A percentile compares a stretch with the other conserved stretches of the same genome.
phyloP scores from a whole-genome alignment of 1,140 invertebrate genomes.

The Paralvinella palmiformis region DNA sequence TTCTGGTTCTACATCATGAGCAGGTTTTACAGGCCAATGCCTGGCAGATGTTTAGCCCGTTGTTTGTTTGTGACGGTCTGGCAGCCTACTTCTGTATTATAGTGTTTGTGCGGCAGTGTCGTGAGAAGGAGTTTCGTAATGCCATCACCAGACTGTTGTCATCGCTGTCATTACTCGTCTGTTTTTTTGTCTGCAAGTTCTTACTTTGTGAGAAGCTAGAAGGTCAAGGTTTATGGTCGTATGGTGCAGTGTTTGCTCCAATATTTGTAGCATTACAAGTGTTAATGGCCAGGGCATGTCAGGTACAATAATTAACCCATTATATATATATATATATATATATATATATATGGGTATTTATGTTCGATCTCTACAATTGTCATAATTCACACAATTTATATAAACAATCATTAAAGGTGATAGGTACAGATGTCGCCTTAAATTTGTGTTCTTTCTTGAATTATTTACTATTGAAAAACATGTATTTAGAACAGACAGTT shows the following conservation, averaged over 20 bases:
- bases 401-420: too few species aligned
- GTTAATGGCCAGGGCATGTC: slow-evolving; percentile 85
- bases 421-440: too few species aligned
- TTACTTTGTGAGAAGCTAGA: slow-evolving; percentile 82
- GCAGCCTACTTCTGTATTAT: slow-evolving; percentile 92
- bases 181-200: slow-evolving; percentile 88
- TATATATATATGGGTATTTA: too few species aligned
- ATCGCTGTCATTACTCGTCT: slow-evolving; percentile 74
- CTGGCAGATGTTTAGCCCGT: slow-evolving; percentile 80
- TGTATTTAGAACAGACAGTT: too few species aligned
- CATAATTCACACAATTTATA: too few species aligned
- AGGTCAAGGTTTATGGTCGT: slow-evolving; percentile 71
- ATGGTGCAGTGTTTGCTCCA: slow-evolving; percentile 86
- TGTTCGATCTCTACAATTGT: too few species aligned
- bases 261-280: slow-evolving; percentile 84
- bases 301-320: slow-evolving; percentile 51
- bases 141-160: slow-evolving; percentile 74
- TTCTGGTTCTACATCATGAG: slow-evolving; percentile 64
- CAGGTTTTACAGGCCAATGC: slow-evolving; percentile 38
- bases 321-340: too few species aligned
- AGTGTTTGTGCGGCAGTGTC: slow-evolving; percentile 83
- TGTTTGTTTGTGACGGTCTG: slow-evolving; percentile 84
- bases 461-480: too few species aligned
- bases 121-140: slow-evolving; percentile 57
- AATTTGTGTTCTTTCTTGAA: too few species aligned